Percentiles rank a stretch among this genome's conserved stretches.
Conservation (phyloP, 2,797 vertebrate species). For the Streptopelia turtur region DNA sequence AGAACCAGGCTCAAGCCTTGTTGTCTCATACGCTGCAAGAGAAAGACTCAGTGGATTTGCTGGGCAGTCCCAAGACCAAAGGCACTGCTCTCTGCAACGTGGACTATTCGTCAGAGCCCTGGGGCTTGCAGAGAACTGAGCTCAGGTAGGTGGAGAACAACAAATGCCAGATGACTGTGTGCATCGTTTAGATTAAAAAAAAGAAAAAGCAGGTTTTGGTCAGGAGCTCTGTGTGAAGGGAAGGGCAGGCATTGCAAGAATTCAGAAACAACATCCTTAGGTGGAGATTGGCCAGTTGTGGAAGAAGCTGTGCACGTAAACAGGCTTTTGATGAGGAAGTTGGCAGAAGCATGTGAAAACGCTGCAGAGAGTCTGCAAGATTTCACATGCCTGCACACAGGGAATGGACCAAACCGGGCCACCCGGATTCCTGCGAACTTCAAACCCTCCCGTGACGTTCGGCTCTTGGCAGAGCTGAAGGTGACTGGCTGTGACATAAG, state of each 20-base stretch:
- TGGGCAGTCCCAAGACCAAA: background rate
- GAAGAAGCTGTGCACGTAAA: constrained; percentile 24
- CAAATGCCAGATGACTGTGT: background rate
- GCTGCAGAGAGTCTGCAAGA: background rate
- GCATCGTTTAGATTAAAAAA: background rate
- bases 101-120: background rate
- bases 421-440: constrained; percentile 7
- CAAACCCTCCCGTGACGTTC: background rate
- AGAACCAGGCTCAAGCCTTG: background rate
- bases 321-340: background rate
- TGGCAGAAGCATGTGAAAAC: background rate
- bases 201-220: background rate
- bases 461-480: background rate
- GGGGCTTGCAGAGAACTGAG: background rate
- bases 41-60: background rate
- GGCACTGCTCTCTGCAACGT: background rate
- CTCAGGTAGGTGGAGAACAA: background rate
- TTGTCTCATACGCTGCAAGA: background rate
- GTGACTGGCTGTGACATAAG: accelerated
- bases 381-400: constrained; percentile 9
- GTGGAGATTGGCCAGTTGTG: constrained; percentile 21
- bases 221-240: background rate
- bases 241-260: constrained; percentile 46
- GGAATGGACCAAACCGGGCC: constrained; percentile 11
- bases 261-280: constrained; percentile 52